A percentile compares a stretch with the other conserved stretches of the same genome.
These are phyloP conservation scores for Theodoxus fluviatilis DNA, from an alignment of 2,888 invertebrate genomes.

Conservation along the genomic window DNA sequence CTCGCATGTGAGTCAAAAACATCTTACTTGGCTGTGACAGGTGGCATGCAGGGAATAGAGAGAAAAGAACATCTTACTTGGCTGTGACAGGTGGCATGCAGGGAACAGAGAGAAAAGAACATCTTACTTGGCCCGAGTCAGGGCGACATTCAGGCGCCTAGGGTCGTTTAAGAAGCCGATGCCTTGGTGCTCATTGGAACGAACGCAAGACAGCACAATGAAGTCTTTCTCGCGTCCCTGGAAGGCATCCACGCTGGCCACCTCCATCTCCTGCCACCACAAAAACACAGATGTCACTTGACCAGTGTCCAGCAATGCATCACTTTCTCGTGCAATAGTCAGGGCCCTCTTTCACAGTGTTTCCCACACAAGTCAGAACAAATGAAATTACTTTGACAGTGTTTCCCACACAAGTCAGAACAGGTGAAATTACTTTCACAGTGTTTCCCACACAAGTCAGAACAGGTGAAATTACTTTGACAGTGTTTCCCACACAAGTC, in stretches of 20 bases:
- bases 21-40: too few species aligned
- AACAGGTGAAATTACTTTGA: too few species aligned
- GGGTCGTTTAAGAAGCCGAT: conserved; percentile 99
- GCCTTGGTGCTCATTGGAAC: conserved; percentile 97
- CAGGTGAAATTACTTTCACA: too few species aligned
- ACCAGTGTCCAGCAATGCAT: not conserved
- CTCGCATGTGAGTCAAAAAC: too few species aligned
- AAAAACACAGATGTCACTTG: conserved; percentile 15
- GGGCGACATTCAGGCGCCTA: conserved; percentile 93
- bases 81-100: too few species aligned
- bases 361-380: not conserved
- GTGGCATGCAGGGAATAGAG: not conserved
- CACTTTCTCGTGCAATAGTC: not conserved
- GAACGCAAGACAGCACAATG: conserved; percentile 98
- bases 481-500: too few species aligned
- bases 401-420: too few species aligned
- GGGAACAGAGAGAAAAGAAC: not conserved
- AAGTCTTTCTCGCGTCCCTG: conserved; percentile 99
- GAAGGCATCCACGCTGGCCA: conserved; percentile 99
- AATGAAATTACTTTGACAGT: too few species aligned
- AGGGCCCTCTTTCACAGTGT: not conserved
- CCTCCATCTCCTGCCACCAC: conserved; percentile 90
- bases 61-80: not conserved
- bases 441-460: too few species aligned
- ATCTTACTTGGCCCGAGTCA: conserved; percentile 86